Evolutionary conservation across 1,140 invertebrate species (phyloP).

Genomic region (Zaprionus gabonicus): DNA sequence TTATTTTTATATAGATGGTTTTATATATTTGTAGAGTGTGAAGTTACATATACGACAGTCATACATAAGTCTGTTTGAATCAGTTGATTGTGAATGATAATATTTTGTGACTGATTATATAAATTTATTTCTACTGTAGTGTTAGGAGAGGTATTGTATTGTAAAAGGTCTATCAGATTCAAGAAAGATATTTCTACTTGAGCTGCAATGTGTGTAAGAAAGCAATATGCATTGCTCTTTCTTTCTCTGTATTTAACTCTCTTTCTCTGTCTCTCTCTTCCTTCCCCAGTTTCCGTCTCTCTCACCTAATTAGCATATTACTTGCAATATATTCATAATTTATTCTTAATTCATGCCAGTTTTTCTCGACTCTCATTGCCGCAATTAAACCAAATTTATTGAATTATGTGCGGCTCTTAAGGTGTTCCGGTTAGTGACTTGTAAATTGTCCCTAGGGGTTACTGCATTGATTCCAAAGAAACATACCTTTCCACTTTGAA

Average conservation of each 20-base stretch:
- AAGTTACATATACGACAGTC: background rate
- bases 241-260: background rate
- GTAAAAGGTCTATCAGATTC: no score
- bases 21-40: background rate
- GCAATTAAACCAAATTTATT: slow-evolving; percentile 72
- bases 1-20: background rate
- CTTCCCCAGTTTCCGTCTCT: background rate
- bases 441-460: no score
- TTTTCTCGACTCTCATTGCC: slow-evolving; percentile 59
- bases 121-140: no score
- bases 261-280: background rate
- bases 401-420: slow-evolving; percentile 57
- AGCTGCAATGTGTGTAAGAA: background rate
- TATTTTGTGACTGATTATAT: background rate
- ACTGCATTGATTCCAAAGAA: no score
- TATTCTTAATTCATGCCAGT: slow-evolving; percentile 58
- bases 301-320: background rate
- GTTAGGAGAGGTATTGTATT: no score
- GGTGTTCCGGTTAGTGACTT: background rate
- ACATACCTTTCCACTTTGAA: no score
- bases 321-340: background rate
- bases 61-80: background rate
- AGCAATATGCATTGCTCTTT: slow-evolving; percentile 11
- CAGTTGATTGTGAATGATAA: background rate
- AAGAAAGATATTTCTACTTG: no score